Conservation (phyloP, 2,113 vertebrate species). For the Tretioscincus oriximinensis region DNA sequence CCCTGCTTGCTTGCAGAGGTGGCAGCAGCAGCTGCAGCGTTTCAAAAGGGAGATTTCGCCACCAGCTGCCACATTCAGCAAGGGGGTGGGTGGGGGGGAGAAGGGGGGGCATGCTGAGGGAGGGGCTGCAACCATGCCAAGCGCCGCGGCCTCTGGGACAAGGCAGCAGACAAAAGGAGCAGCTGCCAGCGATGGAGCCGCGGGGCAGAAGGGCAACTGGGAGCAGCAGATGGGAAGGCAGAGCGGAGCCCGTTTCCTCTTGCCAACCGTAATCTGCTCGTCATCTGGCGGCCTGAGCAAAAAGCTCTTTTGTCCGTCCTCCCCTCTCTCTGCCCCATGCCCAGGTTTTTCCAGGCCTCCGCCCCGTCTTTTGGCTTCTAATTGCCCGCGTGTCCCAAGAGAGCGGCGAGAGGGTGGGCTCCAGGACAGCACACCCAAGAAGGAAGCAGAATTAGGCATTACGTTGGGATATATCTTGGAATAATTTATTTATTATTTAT, state of each 20-base stretch:
- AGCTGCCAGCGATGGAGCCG: neutral
- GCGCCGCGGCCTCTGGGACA: neutral
- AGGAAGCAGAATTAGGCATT: too few relatives aligned
- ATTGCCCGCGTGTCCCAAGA: neutral
- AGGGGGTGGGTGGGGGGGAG: too few relatives aligned
- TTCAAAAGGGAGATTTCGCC: neutral
- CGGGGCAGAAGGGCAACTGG: neutral
- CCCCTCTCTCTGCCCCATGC: neutral
- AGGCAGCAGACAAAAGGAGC: neutral
- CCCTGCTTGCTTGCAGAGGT: neutral
- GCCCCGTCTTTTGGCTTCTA: neutral
- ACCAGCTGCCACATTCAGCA: too few relatives aligned
- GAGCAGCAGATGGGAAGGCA: constrained; percentile 1
- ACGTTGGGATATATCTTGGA: too few relatives aligned
- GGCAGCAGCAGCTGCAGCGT: too few relatives aligned
- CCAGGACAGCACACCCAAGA: too few relatives aligned
- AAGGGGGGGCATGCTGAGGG: neutral
- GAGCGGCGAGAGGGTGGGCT: neutral
- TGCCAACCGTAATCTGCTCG: neutral
- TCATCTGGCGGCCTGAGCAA: neutral
- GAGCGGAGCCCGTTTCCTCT: neutral
- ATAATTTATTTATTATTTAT: too few relatives aligned
- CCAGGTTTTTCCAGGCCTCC: neutral
- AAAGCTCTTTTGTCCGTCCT: neutral
- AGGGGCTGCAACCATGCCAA: neutral